Conservation (phyloP, 1,140 invertebrate genomes). For the Anoplophora glabripennis region DNA sequence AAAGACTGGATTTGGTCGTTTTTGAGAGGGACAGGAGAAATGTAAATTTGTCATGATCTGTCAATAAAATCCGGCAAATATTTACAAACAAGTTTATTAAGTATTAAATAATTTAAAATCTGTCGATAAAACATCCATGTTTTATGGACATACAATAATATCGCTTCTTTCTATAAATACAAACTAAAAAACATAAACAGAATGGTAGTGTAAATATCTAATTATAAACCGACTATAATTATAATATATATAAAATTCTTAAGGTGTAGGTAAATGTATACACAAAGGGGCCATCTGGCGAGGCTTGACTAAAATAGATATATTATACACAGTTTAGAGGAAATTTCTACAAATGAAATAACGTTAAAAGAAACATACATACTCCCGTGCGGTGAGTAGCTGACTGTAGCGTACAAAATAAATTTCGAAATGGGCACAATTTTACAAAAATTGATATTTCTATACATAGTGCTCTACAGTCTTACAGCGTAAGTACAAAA, state of each 20-base stretch:
- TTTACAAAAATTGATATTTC: too few species aligned
- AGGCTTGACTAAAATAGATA: conserved; percentile 44
- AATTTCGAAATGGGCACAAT: too few species aligned
- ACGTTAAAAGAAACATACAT: conserved; percentile 24
- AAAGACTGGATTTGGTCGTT: too few species aligned
- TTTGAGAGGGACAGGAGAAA: too few species aligned
- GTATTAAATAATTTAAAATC: conserved; percentile 24
- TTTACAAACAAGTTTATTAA: conserved; percentile 26
- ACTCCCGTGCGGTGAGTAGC: too few species aligned
- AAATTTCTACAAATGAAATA: conserved; percentile 42
- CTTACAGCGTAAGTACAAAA: too few species aligned
- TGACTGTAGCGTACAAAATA: too few species aligned
- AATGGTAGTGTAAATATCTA: conserved; percentile 36
- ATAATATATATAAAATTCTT: conserved; percentile 44
- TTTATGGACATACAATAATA: conserved; percentile 16
- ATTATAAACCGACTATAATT: conserved; percentile 39
- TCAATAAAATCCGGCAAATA: background rate
- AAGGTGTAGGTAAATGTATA: conserved; percentile 47
- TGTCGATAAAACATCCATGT: conserved; percentile 9
- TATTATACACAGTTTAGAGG: conserved; percentile 46
- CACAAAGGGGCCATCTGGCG: conserved; percentile 46
- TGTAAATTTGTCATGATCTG: too few species aligned
- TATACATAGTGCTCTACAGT: too few species aligned
- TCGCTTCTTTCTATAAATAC: conserved; percentile 26
- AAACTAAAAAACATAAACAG: conserved; percentile 33